phyloP scores from a whole-genome alignment of 64 coral and sea anemone species.

The Catalaphyllia jardinei region DNA sequence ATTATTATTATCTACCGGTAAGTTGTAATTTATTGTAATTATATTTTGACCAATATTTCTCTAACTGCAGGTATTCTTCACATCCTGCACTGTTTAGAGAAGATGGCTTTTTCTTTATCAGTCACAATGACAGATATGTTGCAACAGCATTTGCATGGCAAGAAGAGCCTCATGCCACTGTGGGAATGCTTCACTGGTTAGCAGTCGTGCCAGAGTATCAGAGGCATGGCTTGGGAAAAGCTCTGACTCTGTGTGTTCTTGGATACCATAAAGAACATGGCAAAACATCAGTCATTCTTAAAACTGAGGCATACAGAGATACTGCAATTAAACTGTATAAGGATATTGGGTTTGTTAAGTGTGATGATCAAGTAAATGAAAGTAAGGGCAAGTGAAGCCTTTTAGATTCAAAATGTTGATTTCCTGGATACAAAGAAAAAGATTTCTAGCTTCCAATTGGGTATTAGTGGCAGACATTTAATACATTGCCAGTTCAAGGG shows the following conservation, averaged over 20 bases:
- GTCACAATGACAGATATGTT: slow-evolving; percentile 22
- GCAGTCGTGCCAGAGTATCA: slow-evolving; percentile 51
- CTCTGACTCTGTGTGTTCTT: slow-evolving; percentile 22
- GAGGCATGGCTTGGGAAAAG: slow-evolving; percentile 7
- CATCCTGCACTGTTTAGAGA: slow-evolving; percentile 9
- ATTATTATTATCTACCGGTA: too few relatives aligned
- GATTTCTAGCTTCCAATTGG: too few relatives aligned
- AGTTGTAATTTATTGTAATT: too few relatives aligned
- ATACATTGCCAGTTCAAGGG: too few relatives aligned
- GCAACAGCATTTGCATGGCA: slow-evolving; percentile 63
- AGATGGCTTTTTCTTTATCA: slow-evolving; percentile 64
- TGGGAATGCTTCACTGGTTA: slow-evolving; percentile 43
- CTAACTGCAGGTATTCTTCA: slow-evolving; percentile 18
- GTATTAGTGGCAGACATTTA: too few relatives aligned
- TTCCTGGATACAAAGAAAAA: too few relatives aligned
- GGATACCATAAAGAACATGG: slow-evolving; percentile 32
- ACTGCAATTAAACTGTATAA: slow-evolving; percentile 37
- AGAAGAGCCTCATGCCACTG: background rate
- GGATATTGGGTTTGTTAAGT: slow-evolving; percentile 35
- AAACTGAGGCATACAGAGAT: slow-evolving; percentile 23
- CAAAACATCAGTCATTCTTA: slow-evolving; percentile 17
- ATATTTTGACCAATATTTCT: background rate
- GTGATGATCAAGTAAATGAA: background rate
- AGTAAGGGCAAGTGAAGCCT: too few relatives aligned
- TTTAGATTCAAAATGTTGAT: too few relatives aligned